phyloP scores from a whole-genome alignment of 2,888 invertebrate genomes.

The Tachina fera region DNA sequence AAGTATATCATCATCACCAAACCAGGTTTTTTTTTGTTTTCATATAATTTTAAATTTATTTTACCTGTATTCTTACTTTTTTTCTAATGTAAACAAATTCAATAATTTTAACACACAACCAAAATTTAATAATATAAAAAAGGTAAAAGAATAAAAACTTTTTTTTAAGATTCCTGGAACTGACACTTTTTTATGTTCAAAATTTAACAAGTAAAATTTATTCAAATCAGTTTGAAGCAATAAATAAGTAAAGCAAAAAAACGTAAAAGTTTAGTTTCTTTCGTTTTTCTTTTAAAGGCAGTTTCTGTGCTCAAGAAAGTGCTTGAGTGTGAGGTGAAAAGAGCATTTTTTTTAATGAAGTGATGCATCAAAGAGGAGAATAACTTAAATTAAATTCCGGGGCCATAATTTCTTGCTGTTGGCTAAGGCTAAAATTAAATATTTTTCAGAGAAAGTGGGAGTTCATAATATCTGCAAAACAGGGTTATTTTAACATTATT shows the following conservation, averaged over 20 bases:
- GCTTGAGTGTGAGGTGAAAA: background rate
- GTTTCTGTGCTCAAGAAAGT: background rate
- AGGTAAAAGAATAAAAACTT: background rate
- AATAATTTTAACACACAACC: background rate
- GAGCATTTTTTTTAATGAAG: constrained; percentile 9
- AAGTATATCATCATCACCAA: background rate
- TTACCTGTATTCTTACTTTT: background rate
- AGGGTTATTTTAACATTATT: too few relatives aligned
- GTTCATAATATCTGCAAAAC: too few relatives aligned
- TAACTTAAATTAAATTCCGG: background rate
- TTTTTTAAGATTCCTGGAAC: background rate
- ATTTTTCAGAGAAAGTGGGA: too few relatives aligned
- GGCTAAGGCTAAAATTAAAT: too few relatives aligned
- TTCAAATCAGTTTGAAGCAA: background rate
- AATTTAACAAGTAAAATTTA: constrained; percentile 29
- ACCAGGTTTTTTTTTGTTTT: background rate
- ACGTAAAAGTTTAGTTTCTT: background rate
- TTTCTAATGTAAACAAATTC: background rate
- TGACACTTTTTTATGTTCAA: background rate
- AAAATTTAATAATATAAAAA: constrained; percentile 18
- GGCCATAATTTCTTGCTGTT: too few relatives aligned
- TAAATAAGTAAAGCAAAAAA: background rate
- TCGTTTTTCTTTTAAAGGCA: background rate
- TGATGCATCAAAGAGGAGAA: background rate
- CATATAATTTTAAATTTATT: background rate